Conservation (phyloP, 2,797 vertebrate species). For the Pangasius sanitwongsei region DNA sequence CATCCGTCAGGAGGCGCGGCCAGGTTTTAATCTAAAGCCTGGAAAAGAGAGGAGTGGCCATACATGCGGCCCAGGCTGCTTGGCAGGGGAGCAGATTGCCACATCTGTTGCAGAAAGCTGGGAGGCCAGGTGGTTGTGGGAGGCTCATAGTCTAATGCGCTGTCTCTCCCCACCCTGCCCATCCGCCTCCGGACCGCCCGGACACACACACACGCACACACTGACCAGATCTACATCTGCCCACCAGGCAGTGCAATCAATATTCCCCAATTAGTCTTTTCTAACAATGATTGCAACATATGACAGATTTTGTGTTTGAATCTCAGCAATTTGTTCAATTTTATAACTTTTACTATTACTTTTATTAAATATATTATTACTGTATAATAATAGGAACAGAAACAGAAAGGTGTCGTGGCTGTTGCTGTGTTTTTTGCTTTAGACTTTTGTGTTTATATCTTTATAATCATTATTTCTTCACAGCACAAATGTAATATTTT, state of each 20-base stretch:
- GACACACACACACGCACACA: constrained; percentile 31
- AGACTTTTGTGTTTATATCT: not conserved
- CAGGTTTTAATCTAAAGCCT: constrained; percentile 66
- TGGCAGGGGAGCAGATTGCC: constrained; percentile 77
- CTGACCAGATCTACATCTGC: constrained; percentile 50
- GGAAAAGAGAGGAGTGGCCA: constrained; percentile 70
- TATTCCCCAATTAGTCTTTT: constrained; percentile 55
- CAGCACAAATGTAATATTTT: constrained; percentile 61
- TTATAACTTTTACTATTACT: not conserved
- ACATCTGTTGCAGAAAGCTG: constrained; percentile 86
- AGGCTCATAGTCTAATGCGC: constrained; percentile 59
- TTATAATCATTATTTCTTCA: not conserved
- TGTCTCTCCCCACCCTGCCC: constrained; percentile 50
- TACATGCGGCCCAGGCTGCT: constrained; percentile 80
- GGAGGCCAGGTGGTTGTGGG: constrained; percentile 77
- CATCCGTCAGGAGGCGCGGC: constrained; percentile 58
- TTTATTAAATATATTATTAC: not conserved
- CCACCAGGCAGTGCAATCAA: constrained; percentile 35
- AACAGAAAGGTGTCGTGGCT: not conserved
- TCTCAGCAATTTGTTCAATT: constrained; percentile 26
- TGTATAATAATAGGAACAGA: not conserved
- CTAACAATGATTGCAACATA: constrained; percentile 50
- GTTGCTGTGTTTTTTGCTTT: not conserved
- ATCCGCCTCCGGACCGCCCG: constrained; percentile 49
- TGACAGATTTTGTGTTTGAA: constrained; percentile 41